Base-by-base conservation (phyloP, 2,113 vertebrate genomes). In the Choloepus hoffmanni region DNA sequence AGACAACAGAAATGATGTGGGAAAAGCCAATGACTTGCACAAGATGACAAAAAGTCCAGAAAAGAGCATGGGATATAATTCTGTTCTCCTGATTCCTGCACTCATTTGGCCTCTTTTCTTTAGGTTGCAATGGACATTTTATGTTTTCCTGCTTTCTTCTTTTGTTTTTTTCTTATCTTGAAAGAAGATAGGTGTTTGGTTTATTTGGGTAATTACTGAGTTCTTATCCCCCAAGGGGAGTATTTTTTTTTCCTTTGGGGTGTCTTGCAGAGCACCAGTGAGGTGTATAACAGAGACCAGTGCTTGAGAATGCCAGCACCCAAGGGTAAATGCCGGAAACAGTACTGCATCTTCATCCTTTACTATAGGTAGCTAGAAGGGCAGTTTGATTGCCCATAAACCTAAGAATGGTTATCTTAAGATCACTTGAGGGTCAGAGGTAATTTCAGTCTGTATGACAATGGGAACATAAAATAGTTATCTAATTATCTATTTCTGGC, bases 401-500 rank as follows among this genome's bases (percentile, higher is more conserved):
- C 48, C 55, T 87, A 63, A 96, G 40, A 21, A n/a, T n/a, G 65
- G 7, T 77, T 68, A 40, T 36, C 36, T 92, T 24, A 40, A 26
- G n/a, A n/a, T 33, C 36, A 43, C 50, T 26, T 85, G 16, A 48
- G 1, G 45, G n/a, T 84, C 19, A 85, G n/a, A 62, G 81, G 45
- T 89, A 58, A 40, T 60, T 53, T 95, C 16, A 53, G 15, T 15
- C 55, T 53, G 50, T 36, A 24, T 76, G 45, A 68, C 58, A 65
- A 13, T 9, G 15, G n/a, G 45, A 70, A 45, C 13, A 30, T n/a
- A 62, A 45, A 45, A 43, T 53, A 55, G 79, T 13, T 90, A 96
- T 19, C 92, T 95, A n/a, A 62, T 92, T 84, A 16, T 50, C 1
- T 76, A 2, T 85, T 84, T 96, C 40, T 95, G 43, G 26, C 68